Conservation (phyloP, 2,888 invertebrate genomes). For the Nephrotoma flavescens region DNA sequence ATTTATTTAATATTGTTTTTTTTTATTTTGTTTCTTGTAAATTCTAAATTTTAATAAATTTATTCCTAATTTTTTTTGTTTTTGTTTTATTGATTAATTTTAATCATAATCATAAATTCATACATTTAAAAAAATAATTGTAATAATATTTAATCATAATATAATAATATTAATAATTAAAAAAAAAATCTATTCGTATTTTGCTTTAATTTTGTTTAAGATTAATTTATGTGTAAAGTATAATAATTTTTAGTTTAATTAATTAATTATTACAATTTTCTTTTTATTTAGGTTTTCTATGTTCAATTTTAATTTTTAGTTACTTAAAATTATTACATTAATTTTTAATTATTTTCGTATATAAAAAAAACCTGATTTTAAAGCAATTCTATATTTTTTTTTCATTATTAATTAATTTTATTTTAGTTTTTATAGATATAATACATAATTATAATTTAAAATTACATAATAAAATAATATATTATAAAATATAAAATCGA, state of each 20-base stretch:
- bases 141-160: neutral
- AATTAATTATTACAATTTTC: neutral
- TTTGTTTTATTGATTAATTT: neutral
- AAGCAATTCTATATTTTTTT: neutral
- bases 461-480: neutral
- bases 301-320: neutral
- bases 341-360: neutral
- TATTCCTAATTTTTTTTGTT: neutral
- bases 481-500: neutral
- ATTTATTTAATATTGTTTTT: neutral
- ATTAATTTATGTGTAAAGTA: neutral
- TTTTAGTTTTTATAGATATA: neutral
- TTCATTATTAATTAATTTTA: neutral
- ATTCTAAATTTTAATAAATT: neutral
- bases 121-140: neutral
- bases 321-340: neutral
- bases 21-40: neutral
- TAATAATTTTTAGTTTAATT: neutral
- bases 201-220: neutral
- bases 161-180: neutral
- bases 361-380: neutral
- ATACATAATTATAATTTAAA: neutral
- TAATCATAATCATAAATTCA: neutral
- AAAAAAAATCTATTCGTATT: neutral
- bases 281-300: neutral